These are phyloP conservation scores for Ceyx cyanopectus DNA, from an alignment of 2,113 vertebrate genomes.

Conservation along the genomic window DNA sequence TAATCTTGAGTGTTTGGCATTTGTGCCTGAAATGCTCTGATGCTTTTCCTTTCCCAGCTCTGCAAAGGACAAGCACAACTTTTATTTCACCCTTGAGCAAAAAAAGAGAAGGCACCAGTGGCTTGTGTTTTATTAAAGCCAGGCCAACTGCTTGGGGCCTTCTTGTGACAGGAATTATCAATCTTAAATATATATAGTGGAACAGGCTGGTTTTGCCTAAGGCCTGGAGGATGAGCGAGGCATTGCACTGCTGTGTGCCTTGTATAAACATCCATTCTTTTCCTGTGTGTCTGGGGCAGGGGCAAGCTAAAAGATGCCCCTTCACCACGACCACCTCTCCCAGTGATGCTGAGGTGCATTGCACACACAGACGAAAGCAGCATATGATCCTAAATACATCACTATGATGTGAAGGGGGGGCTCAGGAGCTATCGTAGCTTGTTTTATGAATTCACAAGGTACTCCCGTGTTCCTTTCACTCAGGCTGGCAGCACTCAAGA, in stretches of 20 bases:
- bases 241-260: background rate
- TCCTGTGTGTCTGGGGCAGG: background rate
- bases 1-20: fast-evolving
- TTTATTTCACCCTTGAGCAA: constrained; percentile 21
- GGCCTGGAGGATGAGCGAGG: background rate
- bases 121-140: constrained; percentile 60
- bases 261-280: background rate
- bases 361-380: background rate
- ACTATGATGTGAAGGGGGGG: background rate
- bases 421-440: background rate
- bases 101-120: constrained; percentile 20
- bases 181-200: constrained; percentile 23
- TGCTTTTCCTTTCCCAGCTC: background rate
- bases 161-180: constrained; percentile 50
- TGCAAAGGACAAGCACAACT: background rate
- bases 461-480: background rate
- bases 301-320: background rate
- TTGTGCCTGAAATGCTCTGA: background rate
- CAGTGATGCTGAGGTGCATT: background rate
- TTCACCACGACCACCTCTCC: background rate
- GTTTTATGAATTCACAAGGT: background rate
- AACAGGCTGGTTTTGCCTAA: background rate
- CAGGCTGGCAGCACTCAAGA: background rate
- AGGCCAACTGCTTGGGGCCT: constrained; percentile 46
- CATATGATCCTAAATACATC: background rate